Percentiles rank a stretch among this genome's conserved stretches.
phyloP scores from a whole-genome alignment of 1,140 invertebrate species.

The Leptinotarsa texana region DNA sequence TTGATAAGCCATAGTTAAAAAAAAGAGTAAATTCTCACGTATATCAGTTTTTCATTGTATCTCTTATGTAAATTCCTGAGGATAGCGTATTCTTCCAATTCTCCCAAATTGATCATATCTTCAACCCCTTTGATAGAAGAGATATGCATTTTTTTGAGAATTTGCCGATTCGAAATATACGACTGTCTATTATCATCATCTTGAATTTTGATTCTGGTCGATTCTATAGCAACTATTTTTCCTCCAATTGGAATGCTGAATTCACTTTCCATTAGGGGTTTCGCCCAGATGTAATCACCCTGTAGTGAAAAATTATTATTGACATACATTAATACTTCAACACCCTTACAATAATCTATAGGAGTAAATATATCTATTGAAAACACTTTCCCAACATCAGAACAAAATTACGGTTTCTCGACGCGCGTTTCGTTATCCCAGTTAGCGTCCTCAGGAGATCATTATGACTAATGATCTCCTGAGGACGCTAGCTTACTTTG shows the following conservation, averaged over 20 bases:
- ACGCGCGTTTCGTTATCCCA: too few relatives aligned
- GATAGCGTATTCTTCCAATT: conserved; percentile 91
- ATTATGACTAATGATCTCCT: too few relatives aligned
- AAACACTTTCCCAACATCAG: neutral
- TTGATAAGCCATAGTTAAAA: too few relatives aligned
- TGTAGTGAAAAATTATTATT: conserved; percentile 44
- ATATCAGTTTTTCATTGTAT: conserved; percentile 86
- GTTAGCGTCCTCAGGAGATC: too few relatives aligned
- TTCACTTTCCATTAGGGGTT: conserved; percentile 70
- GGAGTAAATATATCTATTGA: neutral
- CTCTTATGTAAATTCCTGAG: conserved; percentile 88
- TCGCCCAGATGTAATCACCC: conserved; percentile 88
- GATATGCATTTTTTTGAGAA: conserved; percentile 83
- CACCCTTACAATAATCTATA: too few relatives aligned
- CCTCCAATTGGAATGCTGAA: conserved; percentile 85
- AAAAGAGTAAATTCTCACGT: conserved; percentile 67
- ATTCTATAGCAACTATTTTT: conserved; percentile 75
- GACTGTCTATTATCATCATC: conserved; percentile 78
- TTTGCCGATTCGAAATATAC: conserved; percentile 59
- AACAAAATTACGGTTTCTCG: too few relatives aligned
- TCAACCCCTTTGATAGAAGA: conserved; percentile 85
- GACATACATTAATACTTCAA: neutral
- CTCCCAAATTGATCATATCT: conserved; percentile 92
- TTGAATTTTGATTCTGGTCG: conserved; percentile 74
- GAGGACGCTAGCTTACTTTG: too few relatives aligned